Evolutionary conservation across 2,888 invertebrate species (phyloP).

Genomic region (Microdon myrmicae): DNA sequence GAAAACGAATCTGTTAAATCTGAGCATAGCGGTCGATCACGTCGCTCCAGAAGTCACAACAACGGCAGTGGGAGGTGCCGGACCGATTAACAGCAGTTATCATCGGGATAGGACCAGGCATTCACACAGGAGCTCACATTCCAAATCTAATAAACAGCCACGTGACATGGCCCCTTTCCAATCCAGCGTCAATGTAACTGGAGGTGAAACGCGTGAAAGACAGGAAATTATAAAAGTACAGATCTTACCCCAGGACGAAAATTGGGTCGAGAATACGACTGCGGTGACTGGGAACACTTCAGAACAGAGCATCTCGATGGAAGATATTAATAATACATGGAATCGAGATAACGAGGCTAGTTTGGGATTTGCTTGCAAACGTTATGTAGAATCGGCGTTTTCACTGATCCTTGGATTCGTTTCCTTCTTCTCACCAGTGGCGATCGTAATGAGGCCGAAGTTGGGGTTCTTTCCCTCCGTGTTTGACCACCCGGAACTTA

Average conservation of each 20-base stretch:
- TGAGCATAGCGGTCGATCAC: conserved; percentile 86
- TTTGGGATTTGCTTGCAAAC: conserved; percentile 79
- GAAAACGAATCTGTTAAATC: conserved; percentile 95
- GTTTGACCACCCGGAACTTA: conserved; percentile 73
- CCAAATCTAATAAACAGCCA: conserved; percentile 69
- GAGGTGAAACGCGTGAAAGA: conserved; percentile 79
- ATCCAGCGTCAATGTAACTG: conserved; percentile 81
- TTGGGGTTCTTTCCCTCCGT: conserved; percentile 84
- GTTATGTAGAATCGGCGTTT: conserved; percentile 84
- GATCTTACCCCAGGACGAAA: conserved; percentile 95
- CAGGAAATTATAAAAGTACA: conserved; percentile 96
- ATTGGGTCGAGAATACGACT: conserved; percentile 99
- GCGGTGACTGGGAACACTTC: conserved; percentile 97
- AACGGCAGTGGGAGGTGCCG: conserved; percentile 63
- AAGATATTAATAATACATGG: conserved; percentile 91
- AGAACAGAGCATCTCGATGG: conserved; percentile 93
- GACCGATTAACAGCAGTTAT: conserved; percentile 67
- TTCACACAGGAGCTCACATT: conserved; percentile 72
- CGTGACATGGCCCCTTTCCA: conserved; percentile 86
- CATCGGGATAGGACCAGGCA: conserved; percentile 71
- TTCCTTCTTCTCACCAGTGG: conserved; percentile 90
- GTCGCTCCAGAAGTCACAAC: conserved; percentile 74
- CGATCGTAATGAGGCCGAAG: conserved; percentile 95
- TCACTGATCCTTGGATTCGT: conserved; percentile 82
- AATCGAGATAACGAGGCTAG: conserved; percentile 78